A percentile compares a stretch with the other conserved stretches of the same genome.
These are phyloP conservation scores for Spodoptera exigua DNA, from an alignment of 2,888 invertebrate genomes.

Conservation along the genomic window DNA sequence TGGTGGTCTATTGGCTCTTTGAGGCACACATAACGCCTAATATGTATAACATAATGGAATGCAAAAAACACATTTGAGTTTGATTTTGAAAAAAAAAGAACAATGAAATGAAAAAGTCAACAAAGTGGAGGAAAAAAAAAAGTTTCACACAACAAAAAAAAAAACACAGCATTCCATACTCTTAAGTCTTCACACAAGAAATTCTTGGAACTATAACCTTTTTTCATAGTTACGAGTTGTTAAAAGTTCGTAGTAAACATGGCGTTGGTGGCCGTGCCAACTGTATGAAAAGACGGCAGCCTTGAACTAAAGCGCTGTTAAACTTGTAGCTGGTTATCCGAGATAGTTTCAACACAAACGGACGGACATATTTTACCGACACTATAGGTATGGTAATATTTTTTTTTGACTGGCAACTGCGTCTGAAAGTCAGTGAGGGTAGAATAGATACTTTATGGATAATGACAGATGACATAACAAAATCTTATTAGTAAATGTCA, in stretches of 20 bases:
- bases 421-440: no score
- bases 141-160: neutral
- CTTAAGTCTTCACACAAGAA: neutral
- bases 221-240: constrained; percentile 34
- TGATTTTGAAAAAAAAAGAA: no score
- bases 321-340: constrained; percentile 3
- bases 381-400: no score
- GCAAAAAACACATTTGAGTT: no score
- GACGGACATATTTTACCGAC: neutral
- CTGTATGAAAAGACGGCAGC: constrained; percentile 19
- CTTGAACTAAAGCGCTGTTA: constrained; percentile 26
- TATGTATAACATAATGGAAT: no score
- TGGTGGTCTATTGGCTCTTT: no score
- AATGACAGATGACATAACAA: constrained; percentile 19
- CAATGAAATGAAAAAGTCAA: neutral
- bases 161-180: neutral
- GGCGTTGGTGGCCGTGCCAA: constrained; percentile 19
- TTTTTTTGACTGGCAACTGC: no score
- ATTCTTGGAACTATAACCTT: constrained; percentile 22
- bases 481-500: no score
- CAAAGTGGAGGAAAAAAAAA: constrained; percentile 19
- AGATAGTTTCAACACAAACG: constrained; percentile 18
- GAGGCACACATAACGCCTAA: no score
- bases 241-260: constrained; percentile 45
- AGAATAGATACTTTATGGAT: neutral